Evolutionary conservation across 2,888 invertebrate genomes (phyloP).

Genomic region (Minunthozetes semirufus): DNA sequence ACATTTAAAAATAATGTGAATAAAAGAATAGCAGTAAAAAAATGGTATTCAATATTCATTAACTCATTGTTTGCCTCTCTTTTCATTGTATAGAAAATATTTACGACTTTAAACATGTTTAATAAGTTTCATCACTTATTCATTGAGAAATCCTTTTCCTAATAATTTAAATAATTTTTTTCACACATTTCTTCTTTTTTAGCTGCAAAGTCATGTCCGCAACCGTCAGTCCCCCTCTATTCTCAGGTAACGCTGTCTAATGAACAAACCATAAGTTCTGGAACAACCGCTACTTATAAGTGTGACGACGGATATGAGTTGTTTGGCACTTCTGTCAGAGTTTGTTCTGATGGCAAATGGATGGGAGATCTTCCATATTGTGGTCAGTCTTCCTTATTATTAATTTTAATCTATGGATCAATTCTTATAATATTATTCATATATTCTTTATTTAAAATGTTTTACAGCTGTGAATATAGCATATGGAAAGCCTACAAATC

Average conservation of each 20-base stretch:
- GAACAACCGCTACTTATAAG: constrained; percentile 65
- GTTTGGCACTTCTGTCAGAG: constrained; percentile 60
- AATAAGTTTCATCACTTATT: neutral
- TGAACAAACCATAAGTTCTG: constrained; percentile 51
- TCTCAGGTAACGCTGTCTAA: constrained; percentile 62
- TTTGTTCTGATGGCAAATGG: constrained; percentile 70
- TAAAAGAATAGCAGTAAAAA: neutral
- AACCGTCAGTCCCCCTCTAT: constrained; percentile 76
- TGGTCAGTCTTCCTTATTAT: constrained; percentile 55
- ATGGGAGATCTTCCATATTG: constrained; percentile 74
- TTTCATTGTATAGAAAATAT: neutral
- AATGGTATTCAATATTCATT: neutral
- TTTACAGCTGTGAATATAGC: constrained; percentile 45
- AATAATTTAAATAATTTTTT: neutral
- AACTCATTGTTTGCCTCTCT: neutral
- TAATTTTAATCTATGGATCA: neutral
- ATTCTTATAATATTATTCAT: neutral
- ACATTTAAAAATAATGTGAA: neutral
- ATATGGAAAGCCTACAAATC: constrained; percentile 69
- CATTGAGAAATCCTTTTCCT: too few relatives aligned
- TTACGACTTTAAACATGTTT: neutral
- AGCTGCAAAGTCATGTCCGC: constrained; percentile 57
- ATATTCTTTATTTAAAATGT: neutral
- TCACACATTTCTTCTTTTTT: neutral
- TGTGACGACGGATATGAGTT: constrained; percentile 84